These are phyloP conservation scores for Rhynchomys soricoides DNA, from an alignment of 2,113 vertebrate genomes.

Conservation along the genomic window DNA sequence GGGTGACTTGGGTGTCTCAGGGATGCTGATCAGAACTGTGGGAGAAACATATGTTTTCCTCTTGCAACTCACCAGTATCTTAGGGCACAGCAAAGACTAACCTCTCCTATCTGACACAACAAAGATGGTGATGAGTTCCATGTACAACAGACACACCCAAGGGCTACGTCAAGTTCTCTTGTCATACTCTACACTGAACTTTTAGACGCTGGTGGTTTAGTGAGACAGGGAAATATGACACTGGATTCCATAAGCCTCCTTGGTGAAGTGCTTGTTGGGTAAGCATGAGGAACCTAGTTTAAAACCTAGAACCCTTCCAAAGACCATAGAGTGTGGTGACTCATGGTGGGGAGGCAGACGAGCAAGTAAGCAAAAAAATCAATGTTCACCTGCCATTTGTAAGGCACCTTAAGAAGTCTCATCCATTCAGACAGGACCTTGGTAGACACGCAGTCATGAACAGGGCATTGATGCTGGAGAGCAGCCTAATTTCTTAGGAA, in stretches of 20 bases:
- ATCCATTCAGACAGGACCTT: neutral
- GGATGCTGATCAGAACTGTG: neutral
- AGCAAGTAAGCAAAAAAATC: neutral
- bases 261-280: fast-evolving
- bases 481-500: neutral
- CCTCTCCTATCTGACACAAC: neutral
- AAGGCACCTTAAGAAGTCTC: neutral
- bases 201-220: too few relatives aligned
- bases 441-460: neutral
- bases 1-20: neutral
- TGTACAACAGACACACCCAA: neutral
- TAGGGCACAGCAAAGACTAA: neutral
- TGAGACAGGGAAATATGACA: neutral
- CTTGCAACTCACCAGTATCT: too few relatives aligned
- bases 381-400: neutral
- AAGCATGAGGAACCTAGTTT: neutral
- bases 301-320: neutral
- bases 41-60: neutral
- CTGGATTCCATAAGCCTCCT: neutral
- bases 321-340: too few relatives aligned
- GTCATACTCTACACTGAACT: fast-evolving
- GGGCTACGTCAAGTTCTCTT: neutral
- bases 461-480: neutral
- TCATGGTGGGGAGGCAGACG: neutral
- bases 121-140: neutral